Percentiles rank a stretch among this genome's conserved stretches.
Conservation (phyloP, 2,888 invertebrate genomes). For the Eristalis pertinax region DNA sequence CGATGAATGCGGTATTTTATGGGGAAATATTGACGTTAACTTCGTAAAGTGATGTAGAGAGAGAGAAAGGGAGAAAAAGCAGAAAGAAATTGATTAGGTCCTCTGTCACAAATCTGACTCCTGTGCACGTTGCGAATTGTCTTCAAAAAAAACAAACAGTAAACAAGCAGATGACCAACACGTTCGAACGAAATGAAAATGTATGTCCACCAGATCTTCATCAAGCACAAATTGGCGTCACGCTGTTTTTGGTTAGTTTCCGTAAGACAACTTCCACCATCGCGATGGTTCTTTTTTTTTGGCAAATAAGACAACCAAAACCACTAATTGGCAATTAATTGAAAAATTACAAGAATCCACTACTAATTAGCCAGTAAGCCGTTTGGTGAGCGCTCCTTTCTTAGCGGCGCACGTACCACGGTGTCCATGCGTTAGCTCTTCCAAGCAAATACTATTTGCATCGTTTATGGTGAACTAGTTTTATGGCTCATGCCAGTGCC, state of each 20-base stretch:
- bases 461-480: conserved; percentile 69
- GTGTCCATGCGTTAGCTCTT: background rate
- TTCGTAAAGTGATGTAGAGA: background rate
- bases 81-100: too few relatives aligned
- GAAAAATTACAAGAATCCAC: conserved; percentile 70
- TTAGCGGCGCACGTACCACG: background rate
- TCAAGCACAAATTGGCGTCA: conserved; percentile 49
- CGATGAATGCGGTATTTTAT: background rate
- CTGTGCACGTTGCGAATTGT: too few relatives aligned
- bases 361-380: conserved; percentile 61
- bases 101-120: too few relatives aligned
- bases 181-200: background rate
- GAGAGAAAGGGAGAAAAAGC: too few relatives aligned
- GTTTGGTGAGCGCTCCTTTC: conserved; percentile 56
- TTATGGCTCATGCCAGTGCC: conserved; percentile 32
- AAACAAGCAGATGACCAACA: too few relatives aligned
- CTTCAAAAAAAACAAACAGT: too few relatives aligned
- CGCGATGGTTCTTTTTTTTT: background rate
- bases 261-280: conserved; percentile 4
- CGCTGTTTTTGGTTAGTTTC: conserved; percentile 40
- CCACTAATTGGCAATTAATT: conserved; percentile 71
- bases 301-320: conserved; percentile 53
- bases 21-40: background rate
- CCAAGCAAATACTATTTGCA: conserved; percentile 51
- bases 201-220: conserved; percentile 40